Conservation (phyloP, 2,888 invertebrate species). For the Thereva nobilitata region DNA sequence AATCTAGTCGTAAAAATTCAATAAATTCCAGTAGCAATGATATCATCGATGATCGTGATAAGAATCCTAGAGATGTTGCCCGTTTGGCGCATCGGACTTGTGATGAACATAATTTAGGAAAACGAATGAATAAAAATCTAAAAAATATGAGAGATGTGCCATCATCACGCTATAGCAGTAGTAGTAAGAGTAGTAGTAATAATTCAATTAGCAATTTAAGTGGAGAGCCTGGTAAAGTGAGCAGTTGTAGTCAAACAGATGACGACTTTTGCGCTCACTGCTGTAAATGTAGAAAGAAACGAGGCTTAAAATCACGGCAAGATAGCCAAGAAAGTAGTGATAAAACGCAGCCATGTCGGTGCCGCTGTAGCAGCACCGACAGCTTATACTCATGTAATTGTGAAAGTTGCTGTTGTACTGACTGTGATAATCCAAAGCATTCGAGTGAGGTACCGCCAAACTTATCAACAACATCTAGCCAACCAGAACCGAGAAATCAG, state of each 20-base stretch:
- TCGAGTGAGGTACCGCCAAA: conserved; percentile 39
- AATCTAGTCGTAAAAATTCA: conserved; percentile 38
- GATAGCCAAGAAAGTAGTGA: conserved; percentile 1
- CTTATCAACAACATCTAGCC: conserved; percentile 19
- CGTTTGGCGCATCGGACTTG: conserved; percentile 21
- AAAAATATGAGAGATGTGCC: conserved; percentile 15
- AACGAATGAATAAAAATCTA: conserved; percentile 14
- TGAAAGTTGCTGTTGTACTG: conserved; percentile 48
- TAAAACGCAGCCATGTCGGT: conserved; percentile 33
- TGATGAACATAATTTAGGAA: conserved; percentile 37
- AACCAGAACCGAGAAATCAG: conserved; percentile 4
- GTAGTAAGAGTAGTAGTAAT: conserved; percentile 50
- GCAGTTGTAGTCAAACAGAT: conserved; percentile 22
- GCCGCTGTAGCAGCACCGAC: conserved; percentile 49
- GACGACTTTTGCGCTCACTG: conserved; percentile 15
- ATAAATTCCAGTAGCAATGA: conserved; percentile 39
- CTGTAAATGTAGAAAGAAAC: conserved; percentile 18
- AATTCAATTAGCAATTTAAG: conserved; percentile 36
- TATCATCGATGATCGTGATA: conserved; percentile 24
- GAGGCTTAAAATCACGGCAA: conserved; percentile 4
- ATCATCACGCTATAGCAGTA: conserved; percentile 23
- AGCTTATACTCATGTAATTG: conserved; percentile 55
- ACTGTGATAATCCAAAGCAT: conserved; percentile 34
- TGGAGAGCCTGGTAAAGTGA: conserved; percentile 25
- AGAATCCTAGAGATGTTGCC: conserved; percentile 17